Base-by-base conservation (phyloP, 2,888 invertebrate genomes). In the Chalcis sispes region DNA sequence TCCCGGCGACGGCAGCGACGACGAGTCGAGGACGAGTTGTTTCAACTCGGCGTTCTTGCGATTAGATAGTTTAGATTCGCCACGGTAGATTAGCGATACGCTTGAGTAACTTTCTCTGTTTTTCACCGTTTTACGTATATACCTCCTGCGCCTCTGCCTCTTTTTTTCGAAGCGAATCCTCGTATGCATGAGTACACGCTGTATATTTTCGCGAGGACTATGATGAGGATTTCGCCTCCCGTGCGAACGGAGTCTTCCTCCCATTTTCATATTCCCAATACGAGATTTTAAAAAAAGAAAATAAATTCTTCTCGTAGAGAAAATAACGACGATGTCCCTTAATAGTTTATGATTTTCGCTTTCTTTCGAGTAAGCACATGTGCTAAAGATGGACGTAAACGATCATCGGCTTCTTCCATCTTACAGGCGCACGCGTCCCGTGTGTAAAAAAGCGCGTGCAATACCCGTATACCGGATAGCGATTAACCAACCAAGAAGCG, bases 31-130 rank as follows among this genome's bases (percentile, higher is more conserved):
- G 13, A 46, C 48, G 10, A 36, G 5, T 36, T 18, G 48, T 13
- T 0, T 2, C 13, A 18, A 27, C 27, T 40, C 61, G 36, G 29
- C 29, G n/a, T 29, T 54, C 27, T 32, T 23, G 46, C 79, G 74
- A 79, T 77, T 79, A 77, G 77, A 77, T 79, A 70, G 75, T 50
- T 71, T 25, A 77, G 77, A 79, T 79, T 77, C 65, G 75, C 70
- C 56, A 59, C 59, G 77, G 58, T 61, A 79, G 79, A 79, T 79
- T 72, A 77, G 77, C 75, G 72, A 75, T 67, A 77, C 71, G 67
- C 61, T 62, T 36, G 69, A 65, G 74, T 77, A 79, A 79, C 79
- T 77, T 79, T 79, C 79, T 79, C 79, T 75, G 72, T 75, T 77
- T 78, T 67, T 77, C 72, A 59, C 23, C 52, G 78, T 66, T 72